Evolutionary conservation across 2,888 invertebrate species (phyloP), one percentile per base, ranked within the genome.

Genomic region (Trilocha varians): DNA sequence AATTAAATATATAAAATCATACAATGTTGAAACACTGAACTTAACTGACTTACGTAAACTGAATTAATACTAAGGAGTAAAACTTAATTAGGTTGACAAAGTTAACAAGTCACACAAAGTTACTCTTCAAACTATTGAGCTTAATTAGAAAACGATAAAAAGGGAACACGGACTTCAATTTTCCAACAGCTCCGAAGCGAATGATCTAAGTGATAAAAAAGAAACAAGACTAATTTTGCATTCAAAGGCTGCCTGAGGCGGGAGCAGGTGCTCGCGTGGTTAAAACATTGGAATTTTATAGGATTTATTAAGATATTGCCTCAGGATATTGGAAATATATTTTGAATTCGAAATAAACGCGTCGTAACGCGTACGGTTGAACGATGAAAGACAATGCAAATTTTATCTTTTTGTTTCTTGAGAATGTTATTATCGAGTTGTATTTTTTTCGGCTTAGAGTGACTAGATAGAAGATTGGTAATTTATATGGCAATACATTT

Each of bases 281-380:
- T 82, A 78, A 80, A 83, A 83, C 79, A 83, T 79, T 82, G 73
- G 70, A 78, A 70, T 80, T 82, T 83, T 82, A 80, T 82, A 59
- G 73, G 80, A 83, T 83, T 84, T 85, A 82, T 79, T 79, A 83
- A 80, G 79, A 79, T 80, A 82, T 78, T 65, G 63, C 67, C 53
- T 53, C 62, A 60, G 71, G 70, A 71, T 80, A 83, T 82, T 74
- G 80, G 70, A 71, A 70, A 65, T 56, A 65, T 68, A 68, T 60
- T 59, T 62, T 58, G 57, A 62, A 66, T 62, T 57, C 55, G 52
- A 61, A 61, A 64, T 60, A 62, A 66, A 66, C 59, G 51, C 55
- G 54, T 57, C 47, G 41, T 43, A 45, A 46, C 47, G 40, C 48
- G 42, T 36, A 39, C 40, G 40, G 49, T 47, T 50, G 53, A 54